Conservation (phyloP, 2,113 vertebrate genomes). For the Channa argus region DNA sequence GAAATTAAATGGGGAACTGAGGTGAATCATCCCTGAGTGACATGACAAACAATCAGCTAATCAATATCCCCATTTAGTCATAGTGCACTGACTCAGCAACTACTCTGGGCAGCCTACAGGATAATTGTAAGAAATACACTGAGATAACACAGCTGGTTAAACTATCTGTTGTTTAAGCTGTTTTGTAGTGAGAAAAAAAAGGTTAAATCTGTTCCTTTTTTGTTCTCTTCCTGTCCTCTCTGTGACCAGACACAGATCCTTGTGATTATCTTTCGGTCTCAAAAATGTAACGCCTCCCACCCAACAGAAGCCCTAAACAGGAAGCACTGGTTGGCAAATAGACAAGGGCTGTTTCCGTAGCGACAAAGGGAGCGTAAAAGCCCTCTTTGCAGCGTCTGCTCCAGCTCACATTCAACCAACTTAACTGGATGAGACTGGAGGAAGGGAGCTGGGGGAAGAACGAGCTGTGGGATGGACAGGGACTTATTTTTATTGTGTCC, state of each 20-base stretch:
- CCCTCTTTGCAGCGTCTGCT: slow-evolving; percentile 34
- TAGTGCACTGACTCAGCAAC: slow-evolving; percentile 62
- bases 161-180: too few relatives aligned
- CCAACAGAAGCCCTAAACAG: slow-evolving; percentile 56
- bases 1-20: slow-evolving; percentile 35
- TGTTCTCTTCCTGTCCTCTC: slow-evolving; percentile 14
- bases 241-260: slow-evolving; percentile 29
- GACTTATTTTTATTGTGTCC: slow-evolving; percentile 28
- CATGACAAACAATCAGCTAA: slow-evolving; percentile 31
- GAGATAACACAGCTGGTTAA: too few relatives aligned
- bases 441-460: slow-evolving; percentile 29
- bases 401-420: slow-evolving; percentile 12
- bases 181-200: background rate
- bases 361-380: slow-evolving; percentile 38
- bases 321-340: slow-evolving; percentile 62
- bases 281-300: slow-evolving; percentile 22
- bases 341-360: slow-evolving; percentile 50
- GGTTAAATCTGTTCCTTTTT: background rate
- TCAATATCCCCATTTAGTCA: slow-evolving; percentile 46
- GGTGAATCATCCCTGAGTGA: slow-evolving; percentile 64
- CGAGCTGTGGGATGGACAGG: slow-evolving; percentile 22
- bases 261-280: slow-evolving; percentile 29
- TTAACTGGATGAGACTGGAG: slow-evolving; percentile 47
- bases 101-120: background rate
- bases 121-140: too few relatives aligned